phyloP scores from a whole-genome alignment of 2,113 vertebrate species.

The Maccullochella peelii region DNA sequence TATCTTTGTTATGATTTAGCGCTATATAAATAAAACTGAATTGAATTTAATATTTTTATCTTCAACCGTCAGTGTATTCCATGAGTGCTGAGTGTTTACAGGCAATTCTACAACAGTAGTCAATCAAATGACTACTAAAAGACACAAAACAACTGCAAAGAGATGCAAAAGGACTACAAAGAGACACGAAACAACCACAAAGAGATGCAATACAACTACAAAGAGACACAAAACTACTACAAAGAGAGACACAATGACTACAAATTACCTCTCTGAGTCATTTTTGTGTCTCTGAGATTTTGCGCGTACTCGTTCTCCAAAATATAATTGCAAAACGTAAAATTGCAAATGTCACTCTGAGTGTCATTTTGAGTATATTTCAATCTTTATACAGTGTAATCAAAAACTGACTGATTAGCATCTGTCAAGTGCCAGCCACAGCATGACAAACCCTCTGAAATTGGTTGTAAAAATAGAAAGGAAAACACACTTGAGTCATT shows the following conservation, averaged over 20 bases:
- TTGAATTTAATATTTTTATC: too few relatives aligned
- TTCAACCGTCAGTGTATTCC: too few relatives aligned
- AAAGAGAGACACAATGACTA: not conserved
- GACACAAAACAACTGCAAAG: too few relatives aligned
- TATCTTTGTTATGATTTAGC: too few relatives aligned
- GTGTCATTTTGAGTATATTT: not conserved
- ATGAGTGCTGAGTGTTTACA: too few relatives aligned
- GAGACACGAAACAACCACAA: too few relatives aligned
- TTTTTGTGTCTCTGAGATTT: not conserved
- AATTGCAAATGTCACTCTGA: not conserved
- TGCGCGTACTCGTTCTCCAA: not conserved
- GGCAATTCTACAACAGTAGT: too few relatives aligned
- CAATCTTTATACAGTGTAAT: not conserved
- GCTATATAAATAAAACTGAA: too few relatives aligned
- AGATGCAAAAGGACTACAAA: too few relatives aligned
- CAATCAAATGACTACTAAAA: not conserved
- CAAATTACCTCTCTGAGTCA: not conserved
- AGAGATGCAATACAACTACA: too few relatives aligned
- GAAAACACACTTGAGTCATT: conserved; percentile 46
- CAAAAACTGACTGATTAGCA: conserved; percentile 16
- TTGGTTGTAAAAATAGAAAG: conserved; percentile 61
- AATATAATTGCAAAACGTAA: not conserved
- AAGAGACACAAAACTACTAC: not conserved
- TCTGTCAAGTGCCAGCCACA: not conserved
- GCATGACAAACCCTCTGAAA: conserved; percentile 20